These are phyloP conservation scores for Xanthia togata DNA, from an alignment of 2,888 invertebrate species.

Conservation along the genomic window DNA sequence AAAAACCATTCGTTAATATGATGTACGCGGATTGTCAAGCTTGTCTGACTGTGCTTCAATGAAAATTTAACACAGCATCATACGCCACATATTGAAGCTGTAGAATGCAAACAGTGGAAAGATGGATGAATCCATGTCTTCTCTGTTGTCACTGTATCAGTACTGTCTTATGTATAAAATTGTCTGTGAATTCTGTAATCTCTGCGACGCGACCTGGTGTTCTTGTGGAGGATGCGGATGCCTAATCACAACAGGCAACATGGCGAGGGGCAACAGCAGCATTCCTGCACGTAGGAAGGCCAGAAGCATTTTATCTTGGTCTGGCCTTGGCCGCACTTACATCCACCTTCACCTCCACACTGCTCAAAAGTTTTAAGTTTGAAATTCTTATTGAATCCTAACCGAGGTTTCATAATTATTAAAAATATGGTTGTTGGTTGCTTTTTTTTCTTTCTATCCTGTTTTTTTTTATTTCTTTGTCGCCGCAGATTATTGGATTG, in stretches of 20 bases:
- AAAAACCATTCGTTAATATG: background rate
- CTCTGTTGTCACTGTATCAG: too few relatives aligned
- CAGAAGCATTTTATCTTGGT: background rate
- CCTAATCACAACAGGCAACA: slow-evolving; percentile 5
- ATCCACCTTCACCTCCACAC: background rate
- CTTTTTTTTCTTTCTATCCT: background rate
- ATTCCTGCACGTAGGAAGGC: background rate
- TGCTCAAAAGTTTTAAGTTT: background rate
- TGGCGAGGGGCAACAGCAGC: background rate
- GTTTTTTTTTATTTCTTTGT: background rate
- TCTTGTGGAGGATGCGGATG: background rate
- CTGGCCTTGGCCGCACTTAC: background rate
- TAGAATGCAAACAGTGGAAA: background rate
- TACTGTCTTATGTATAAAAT: background rate
- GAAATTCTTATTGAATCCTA: background rate
- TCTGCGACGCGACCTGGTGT: background rate
- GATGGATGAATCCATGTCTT: background rate
- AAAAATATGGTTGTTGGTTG: background rate
- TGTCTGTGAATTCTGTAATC: background rate
- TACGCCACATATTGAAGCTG: background rate
- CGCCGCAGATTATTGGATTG: slow-evolving; percentile 1
- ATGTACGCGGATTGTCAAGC: background rate
- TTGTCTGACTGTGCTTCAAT: background rate
- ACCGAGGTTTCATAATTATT: background rate
- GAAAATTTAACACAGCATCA: background rate